phyloP scores from a whole-genome alignment of 2,888 invertebrate genomes.

The Allolobophora icterica region DNA sequence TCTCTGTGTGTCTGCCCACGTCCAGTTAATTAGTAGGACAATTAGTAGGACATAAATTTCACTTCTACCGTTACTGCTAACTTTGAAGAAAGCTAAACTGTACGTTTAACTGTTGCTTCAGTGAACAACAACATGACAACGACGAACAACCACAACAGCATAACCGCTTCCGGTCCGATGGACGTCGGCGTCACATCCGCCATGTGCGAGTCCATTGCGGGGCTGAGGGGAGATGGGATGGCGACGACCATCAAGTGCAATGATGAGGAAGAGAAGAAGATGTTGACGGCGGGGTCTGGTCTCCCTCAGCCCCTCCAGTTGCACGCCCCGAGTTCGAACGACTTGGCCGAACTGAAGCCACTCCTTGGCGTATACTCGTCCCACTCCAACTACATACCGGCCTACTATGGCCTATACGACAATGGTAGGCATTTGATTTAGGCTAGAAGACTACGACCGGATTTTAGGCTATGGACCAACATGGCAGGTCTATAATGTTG shows the following conservation, averaged over 20 bases:
- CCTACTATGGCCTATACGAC: constrained; percentile 18
- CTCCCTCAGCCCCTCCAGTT: neutral
- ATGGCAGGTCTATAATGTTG: neutral
- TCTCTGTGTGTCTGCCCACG: too few species aligned
- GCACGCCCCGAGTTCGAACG: neutral
- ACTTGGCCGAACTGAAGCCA: constrained; percentile 18
- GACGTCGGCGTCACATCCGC: constrained; percentile 12
- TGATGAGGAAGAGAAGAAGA: neutral
- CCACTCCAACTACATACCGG: neutral
- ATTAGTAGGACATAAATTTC: too few species aligned
- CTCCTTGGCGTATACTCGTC: neutral
- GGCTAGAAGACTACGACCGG: too few species aligned
- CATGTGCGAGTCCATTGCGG: neutral
- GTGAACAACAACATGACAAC: constrained; percentile 27
- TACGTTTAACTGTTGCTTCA: neutral
- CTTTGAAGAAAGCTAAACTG: neutral
- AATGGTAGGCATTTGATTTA: neutral
- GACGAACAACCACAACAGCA: neutral
- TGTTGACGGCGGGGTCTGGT: neutral
- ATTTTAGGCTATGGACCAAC: too few species aligned
- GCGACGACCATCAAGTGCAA: neutral
- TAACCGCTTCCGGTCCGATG: neutral
- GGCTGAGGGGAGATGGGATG: neutral
- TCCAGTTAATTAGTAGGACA: too few species aligned
- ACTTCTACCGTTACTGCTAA: too few species aligned